These are phyloP conservation scores for Chiridota heheva DNA, from an alignment of 35 echinoderm and acorn worm genomes.

Conservation along the genomic window DNA sequence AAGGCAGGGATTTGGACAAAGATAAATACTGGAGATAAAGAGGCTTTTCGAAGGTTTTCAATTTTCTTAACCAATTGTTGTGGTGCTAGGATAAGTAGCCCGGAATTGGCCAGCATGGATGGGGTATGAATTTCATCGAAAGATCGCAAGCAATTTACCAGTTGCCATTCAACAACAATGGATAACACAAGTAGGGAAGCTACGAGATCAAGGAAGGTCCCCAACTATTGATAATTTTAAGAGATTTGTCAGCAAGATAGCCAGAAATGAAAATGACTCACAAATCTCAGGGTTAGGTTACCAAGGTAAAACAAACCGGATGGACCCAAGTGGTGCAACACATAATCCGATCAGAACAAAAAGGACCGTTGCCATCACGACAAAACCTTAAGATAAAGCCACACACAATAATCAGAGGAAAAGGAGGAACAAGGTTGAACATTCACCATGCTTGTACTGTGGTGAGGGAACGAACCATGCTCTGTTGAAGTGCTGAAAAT, in stretches of 20 bases:
- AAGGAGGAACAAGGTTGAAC: background rate
- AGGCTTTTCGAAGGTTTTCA: constrained; percentile 38
- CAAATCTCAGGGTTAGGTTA: constrained; percentile 30
- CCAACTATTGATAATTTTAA: constrained; percentile 55
- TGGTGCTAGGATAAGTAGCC: constrained; percentile 30
- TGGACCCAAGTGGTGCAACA: background rate
- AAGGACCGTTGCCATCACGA: background rate
- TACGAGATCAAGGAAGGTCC: constrained; percentile 32
- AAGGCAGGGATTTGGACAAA: constrained; percentile 41
- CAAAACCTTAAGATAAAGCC: background rate
- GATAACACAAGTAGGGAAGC: constrained; percentile 28
- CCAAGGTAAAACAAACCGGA: background rate
- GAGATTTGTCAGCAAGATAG: constrained; percentile 28
- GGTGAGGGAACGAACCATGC: background rate
- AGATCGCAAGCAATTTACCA: constrained; percentile 43
- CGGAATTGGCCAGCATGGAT: constrained; percentile 47
- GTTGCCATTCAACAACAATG: constrained; percentile 37
- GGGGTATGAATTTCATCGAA: constrained; percentile 27
- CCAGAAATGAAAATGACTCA: constrained; percentile 56
- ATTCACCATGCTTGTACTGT: constrained; percentile 12
- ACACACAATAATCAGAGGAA: background rate
- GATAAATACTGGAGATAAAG: constrained; percentile 10
- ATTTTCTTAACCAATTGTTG: constrained; percentile 50
- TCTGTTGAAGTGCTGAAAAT: constrained; percentile 8
- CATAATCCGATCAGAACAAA: background rate